Evolutionary conservation across 64 coral and sea anemone genomes (phyloP).

Genomic region (Porites lutea): DNA sequence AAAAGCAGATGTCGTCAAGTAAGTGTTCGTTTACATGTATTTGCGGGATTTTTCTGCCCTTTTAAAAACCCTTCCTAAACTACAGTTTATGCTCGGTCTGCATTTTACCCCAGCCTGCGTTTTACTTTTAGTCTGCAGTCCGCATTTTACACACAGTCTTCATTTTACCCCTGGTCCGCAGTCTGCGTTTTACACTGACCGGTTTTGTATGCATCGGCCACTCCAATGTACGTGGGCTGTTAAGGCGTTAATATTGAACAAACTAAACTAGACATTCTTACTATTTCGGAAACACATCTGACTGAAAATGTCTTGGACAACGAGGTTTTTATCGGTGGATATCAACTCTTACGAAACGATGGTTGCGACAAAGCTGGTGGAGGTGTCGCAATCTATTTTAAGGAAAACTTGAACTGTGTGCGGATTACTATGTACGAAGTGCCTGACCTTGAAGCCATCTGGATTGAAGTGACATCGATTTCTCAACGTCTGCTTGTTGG

Average conservation of each 20-base stretch:
- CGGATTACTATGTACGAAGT: neutral
- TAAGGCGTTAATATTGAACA: neutral
- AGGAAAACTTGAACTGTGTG: no score
- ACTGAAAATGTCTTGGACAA: neutral
- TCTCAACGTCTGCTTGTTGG: slow-evolving; percentile 47
- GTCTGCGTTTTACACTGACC: no score
- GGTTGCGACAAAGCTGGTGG: neutral
- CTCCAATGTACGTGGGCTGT: slow-evolving; percentile 28
- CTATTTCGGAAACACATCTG: slow-evolving; percentile 38
- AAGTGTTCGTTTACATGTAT: no score
- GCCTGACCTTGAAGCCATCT: slow-evolving; percentile 1
- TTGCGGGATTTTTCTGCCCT: no score
- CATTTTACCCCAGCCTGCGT: no score
- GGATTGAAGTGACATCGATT: neutral
- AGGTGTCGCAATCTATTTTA: slow-evolving; percentile 15
- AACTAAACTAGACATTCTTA: slow-evolving; percentile 21
- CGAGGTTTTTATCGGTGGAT: neutral
- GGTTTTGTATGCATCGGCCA: slow-evolving; percentile 9
- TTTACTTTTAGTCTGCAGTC: no score
- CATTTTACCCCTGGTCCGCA: no score
- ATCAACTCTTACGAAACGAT: neutral
- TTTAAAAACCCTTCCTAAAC: no score
- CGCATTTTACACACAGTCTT: no score
- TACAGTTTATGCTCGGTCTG: no score
- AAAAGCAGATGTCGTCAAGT: no score